These are phyloP conservation scores for Fregata magnificens DNA, from an alignment of 2,113 vertebrate species.

Conservation along the genomic window DNA sequence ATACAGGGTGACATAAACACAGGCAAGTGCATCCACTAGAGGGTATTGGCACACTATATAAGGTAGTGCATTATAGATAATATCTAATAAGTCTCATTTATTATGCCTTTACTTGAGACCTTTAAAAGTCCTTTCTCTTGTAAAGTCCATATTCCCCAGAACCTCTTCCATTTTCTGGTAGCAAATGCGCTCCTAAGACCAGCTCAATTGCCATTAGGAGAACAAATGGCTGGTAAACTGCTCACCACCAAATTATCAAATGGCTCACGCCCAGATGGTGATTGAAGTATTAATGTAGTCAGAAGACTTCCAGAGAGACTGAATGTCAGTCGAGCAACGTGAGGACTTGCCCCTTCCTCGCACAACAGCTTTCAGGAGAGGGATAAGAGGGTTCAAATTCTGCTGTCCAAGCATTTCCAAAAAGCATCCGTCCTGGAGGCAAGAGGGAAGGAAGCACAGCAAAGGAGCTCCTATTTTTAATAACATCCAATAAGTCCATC, in stretches of 20 bases:
- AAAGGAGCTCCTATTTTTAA: neutral
- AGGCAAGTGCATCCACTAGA: constrained; percentile 49
- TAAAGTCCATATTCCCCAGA: neutral
- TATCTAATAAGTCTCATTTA: neutral
- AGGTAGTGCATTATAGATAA: neutral
- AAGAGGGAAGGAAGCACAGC: neutral
- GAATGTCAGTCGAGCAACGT: neutral
- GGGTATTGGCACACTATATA: constrained; percentile 57
- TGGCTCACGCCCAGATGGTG: neutral
- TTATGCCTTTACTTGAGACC: neutral
- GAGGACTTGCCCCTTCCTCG: neutral
- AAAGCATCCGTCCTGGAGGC: neutral
- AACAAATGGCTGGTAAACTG: neutral
- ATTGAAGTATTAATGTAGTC: neutral
- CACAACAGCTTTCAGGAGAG: neutral
- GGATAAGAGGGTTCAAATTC: neutral
- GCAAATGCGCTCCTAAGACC: constrained; percentile 5
- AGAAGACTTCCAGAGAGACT: neutral
- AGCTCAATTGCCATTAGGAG: constrained; percentile 20
- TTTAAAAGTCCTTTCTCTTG: neutral
- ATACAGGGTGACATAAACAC: neutral
- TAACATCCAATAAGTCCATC: neutral
- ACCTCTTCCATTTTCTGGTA: neutral
- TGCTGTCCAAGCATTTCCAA: neutral
- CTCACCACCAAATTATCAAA: neutral